Evolutionary conservation across 1,140 invertebrate species (phyloP), one percentile per base, ranked within the genome.

Genomic region (Pachyrhynchus sulphureomaculatus): DNA sequence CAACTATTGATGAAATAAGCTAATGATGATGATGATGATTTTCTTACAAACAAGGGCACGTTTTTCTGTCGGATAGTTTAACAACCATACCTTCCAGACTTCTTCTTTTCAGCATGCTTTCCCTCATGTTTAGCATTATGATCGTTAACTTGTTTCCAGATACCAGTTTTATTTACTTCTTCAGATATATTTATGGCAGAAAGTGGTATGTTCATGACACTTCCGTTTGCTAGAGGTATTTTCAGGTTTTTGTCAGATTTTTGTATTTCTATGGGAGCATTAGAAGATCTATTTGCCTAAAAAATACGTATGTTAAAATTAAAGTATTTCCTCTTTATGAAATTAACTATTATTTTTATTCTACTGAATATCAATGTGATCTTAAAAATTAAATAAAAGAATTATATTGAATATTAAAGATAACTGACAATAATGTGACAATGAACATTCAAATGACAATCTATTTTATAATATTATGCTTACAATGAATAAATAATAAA

Each of bases 61-160:
- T n/a, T n/a, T n/a, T n/a, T n/a, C n/a, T n/a, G n/a, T n/a, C n/a
- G n/a, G n/a, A n/a, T n/a, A n/a, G n/a, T n/a, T n/a, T n/a, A n/a
- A n/a, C n/a, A 36, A 34, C 12, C 34, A 52, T 51, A 21, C 37
- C 4, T 12, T 21, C 15, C 24, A 53, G 15, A 15, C 33, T 77
- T 75, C 37, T 71, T 69, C 41, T 78, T 75, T 4, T 55, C 29
- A 4, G 12, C n/a, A 29, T 21, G 45, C 41, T 80, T 80, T 13
- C 68, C 66, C 15, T 76, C 77, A 44, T 78, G 77, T 20, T 74
- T 72, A 24, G 59, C 63, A 59, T 85, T 86, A 48, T 73, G 77
- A 60, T 83, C 81, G 68, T 93, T 93, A 12, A 97, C 91, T 75
- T 94, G 92, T 72, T 95, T 91, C 95, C 95, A 98, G 68, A 96